Percentiles rank a stretch among this genome's conserved stretches.
phyloP scores from a whole-genome alignment of 2,113 vertebrate species.

The Phocoena phocoena region DNA sequence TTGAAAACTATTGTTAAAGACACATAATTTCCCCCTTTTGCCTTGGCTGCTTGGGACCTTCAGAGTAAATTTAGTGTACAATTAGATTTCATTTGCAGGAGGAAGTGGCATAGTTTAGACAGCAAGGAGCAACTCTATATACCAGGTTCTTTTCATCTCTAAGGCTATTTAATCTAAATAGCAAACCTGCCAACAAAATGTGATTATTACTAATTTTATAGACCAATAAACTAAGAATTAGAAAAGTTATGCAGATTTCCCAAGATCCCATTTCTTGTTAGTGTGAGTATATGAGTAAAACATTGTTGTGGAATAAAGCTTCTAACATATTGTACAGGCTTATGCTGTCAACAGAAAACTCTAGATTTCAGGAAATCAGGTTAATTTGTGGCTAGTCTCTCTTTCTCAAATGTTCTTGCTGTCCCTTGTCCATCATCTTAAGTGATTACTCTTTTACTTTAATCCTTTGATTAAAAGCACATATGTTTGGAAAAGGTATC shows the following conservation, averaged over 20 bases:
- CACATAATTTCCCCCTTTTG: not conserved
- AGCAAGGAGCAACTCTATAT: not conserved
- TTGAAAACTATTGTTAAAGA: not conserved
- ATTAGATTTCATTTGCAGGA: not conserved
- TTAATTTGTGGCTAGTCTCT: not conserved
- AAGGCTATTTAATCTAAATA: not conserved
- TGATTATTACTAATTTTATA: constrained; percentile 27
- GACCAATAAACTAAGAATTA: not conserved
- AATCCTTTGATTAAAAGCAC: not conserved
- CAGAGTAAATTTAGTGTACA: not conserved
- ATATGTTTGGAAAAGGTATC: not conserved
- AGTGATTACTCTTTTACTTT: not conserved
- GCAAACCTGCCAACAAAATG: not conserved
- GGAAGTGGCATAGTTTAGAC: not conserved
- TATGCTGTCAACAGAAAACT: not conserved
- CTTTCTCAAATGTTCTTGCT: not conserved
- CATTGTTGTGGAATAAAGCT: not conserved
- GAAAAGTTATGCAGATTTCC: not conserved
- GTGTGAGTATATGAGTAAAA: not conserved
- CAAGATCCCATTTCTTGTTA: not conserved
- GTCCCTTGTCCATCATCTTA: not conserved
- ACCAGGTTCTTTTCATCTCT: not conserved
- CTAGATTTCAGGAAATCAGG: not conserved
- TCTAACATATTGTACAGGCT: not conserved
- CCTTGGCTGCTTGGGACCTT: not conserved